Base-by-base conservation (phyloP, 92 coral and sea anemone species). In the Epizoanthus scotinus region DNA sequence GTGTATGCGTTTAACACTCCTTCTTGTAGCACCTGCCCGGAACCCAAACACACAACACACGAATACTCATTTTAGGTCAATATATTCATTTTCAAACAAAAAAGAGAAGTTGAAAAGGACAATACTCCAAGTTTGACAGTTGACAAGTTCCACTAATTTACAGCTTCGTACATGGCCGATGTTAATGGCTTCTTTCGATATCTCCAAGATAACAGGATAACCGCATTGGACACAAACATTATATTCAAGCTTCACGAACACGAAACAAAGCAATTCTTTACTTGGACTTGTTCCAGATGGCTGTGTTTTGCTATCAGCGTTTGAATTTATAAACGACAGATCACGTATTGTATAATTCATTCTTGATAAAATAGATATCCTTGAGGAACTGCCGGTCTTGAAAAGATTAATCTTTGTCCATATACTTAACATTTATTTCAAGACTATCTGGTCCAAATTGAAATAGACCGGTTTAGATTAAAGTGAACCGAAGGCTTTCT, bases 11-110 rank as follows among this genome's bases (percentile, higher is more conserved):
- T 34, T 2, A 29, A 60, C 55, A 18, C 81, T 75, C 81, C 66
- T 15, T 14, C 7, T 21, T 22, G 3, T 17, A 60, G 20, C 81
- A 75, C 81, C 81, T 75, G 81, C 81, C 20, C 4, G 25, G 53
- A 57, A 40, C 69, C 58, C 63, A 75, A 58, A 58, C 61, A 24
- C 57, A 36, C 66, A 34, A 27, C 25, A 44, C 21, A 18, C 5
- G 10, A 70, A 8, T 47, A 36, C 77, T 70, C 77, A 75, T 38
- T 58, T 59, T 3, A 13, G 24, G 29, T 12, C 53, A 73, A 44
- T 18, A 57, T 13, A 75, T 15, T 21, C 81, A 58, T 38, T 59
- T 59, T 25, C 67, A 20, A 59, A 60, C 8, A 75, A 38, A 75
- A 22, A 55, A 36, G 44, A 59, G 29, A 36, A n/a, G 34, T 21